phyloP scores from a whole-genome alignment of 2,888 invertebrate genomes.

The Drosophila lutescens region DNA sequence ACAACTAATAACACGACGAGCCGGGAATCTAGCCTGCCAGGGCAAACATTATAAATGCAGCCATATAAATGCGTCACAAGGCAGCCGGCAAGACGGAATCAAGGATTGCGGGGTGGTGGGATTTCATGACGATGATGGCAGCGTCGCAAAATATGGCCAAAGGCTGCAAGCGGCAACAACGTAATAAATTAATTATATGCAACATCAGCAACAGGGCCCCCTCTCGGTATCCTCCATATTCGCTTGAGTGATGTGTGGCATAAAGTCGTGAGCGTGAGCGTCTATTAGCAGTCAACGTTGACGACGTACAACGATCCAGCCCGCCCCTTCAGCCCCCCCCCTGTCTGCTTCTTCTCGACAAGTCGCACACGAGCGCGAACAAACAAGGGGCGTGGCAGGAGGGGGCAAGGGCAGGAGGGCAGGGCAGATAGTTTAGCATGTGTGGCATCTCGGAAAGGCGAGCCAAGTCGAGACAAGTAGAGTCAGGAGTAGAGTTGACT shows the following conservation, averaged over 20 bases:
- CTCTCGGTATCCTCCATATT: background rate
- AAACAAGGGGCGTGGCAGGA: constrained; percentile 71
- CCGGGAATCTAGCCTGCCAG: constrained; percentile 10
- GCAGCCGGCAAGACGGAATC: constrained; percentile 44
- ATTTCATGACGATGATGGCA: constrained; percentile 14
- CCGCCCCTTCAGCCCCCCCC: constrained; percentile 9
- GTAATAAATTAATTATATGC: constrained; percentile 80
- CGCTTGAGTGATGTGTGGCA: constrained; percentile 68
- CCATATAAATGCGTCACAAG: too few relatives aligned
- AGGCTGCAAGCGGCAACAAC: constrained; percentile 69
- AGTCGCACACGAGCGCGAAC: constrained; percentile 68
- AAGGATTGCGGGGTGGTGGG: constrained; percentile 16
- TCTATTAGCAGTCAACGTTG: constrained; percentile 76
- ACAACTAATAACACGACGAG: constrained; percentile 55
- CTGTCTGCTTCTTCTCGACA: constrained; percentile 45
- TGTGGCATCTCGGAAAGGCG: constrained; percentile 63
- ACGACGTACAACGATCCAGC: constrained; percentile 55
- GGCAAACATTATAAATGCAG: constrained; percentile 67
- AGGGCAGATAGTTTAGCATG: constrained; percentile 70
- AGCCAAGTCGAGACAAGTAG: constrained; percentile 34
- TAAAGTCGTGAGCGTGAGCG: constrained; percentile 69
- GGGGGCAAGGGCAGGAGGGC: constrained; percentile 5
- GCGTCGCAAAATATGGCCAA: constrained; percentile 57
- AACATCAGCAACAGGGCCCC: constrained; percentile 63
- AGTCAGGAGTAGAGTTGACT: constrained; percentile 24